Conservation (phyloP, 2,113 vertebrate species). For the Sigmodon hispidus region DNA sequence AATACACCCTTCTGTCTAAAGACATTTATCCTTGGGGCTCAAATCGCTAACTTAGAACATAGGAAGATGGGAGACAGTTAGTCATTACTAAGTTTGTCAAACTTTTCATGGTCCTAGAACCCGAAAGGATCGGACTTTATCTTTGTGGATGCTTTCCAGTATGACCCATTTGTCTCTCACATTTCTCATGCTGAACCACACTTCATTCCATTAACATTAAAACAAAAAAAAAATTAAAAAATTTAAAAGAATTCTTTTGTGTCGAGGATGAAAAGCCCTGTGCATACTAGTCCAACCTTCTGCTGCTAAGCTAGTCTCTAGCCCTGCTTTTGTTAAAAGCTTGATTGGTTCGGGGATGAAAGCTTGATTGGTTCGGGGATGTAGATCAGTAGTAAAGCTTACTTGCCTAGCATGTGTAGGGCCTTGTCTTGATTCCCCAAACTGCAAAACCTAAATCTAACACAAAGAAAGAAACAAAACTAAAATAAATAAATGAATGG, state of each 20-base stretch:
- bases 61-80: not conserved
- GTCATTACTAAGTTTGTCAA: not conserved
- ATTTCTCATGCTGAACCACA: conserved; percentile 46
- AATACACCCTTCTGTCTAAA: not conserved
- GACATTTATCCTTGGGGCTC: not conserved
- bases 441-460: not conserved
- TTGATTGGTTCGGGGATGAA: not conserved
- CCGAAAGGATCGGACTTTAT: not conserved
- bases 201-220: not conserved
- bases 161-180: conserved; percentile 1
- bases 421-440: not conserved
- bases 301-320: not conserved
- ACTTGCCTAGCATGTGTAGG: not conserved
- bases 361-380: not conserved
- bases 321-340: conserved; percentile 7
- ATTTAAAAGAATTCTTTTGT: not conserved
- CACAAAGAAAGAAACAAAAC: not conserved
- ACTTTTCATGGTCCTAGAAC: not conserved
- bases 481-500: not conserved
- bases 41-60: not conserved
- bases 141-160: conserved; percentile 14
- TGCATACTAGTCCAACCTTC: not conserved
- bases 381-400: not conserved
- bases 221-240: not conserved
- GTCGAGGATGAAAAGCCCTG: not conserved